phyloP scores from a whole-genome alignment of 2,113 vertebrate species.

The Choloepus hoffmanni region DNA sequence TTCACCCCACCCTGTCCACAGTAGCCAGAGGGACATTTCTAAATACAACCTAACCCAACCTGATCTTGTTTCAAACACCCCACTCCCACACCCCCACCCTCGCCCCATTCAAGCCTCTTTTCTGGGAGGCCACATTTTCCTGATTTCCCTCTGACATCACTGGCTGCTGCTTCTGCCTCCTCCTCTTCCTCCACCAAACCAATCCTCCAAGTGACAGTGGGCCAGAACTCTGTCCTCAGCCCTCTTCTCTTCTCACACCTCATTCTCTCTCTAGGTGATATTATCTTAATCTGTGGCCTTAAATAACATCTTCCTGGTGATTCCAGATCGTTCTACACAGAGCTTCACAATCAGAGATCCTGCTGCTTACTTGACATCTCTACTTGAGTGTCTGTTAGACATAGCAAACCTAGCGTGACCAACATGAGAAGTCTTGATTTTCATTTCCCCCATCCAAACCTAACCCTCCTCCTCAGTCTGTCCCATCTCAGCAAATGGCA shows the following conservation, averaged over 20 bases:
- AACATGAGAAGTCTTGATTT: background rate
- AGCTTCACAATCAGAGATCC: background rate
- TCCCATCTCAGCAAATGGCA: background rate
- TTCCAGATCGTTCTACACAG: background rate
- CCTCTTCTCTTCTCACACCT: background rate
- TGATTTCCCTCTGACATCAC: background rate
- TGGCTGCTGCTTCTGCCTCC: background rate
- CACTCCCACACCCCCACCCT: background rate
- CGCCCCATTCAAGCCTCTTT: background rate
- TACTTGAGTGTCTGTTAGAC: background rate
- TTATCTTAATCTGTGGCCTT: background rate
- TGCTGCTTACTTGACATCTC: background rate
- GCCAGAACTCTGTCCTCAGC: background rate
- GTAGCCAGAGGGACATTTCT: background rate
- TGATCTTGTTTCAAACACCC: background rate
- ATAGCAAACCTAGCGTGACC: background rate
- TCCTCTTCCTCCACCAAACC: background rate
- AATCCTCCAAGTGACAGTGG: background rate
- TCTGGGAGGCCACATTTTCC: background rate
- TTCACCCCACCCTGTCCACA: accelerated
- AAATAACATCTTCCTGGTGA: background rate
- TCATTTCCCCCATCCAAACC: background rate
- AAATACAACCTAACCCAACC: background rate
- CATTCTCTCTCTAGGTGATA: background rate
- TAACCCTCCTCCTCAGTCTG: background rate